phyloP scores from a whole-genome alignment of 2,113 vertebrate species.

The Genyomyrus donnyi region DNA sequence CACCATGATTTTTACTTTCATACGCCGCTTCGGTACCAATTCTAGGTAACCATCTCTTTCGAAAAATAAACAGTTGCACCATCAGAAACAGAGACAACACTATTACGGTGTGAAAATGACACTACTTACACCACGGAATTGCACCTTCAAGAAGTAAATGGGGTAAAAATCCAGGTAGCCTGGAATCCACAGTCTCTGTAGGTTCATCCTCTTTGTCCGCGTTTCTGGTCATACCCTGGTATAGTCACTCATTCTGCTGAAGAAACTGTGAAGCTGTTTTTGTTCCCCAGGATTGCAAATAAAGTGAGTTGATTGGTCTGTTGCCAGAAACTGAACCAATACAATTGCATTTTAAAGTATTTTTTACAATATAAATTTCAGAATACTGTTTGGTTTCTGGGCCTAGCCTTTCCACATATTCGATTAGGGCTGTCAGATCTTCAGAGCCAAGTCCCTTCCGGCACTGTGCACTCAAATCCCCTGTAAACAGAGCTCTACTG shows the following conservation, averaged over 20 bases:
- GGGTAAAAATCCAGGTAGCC: background rate
- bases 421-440: background rate
- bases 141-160: background rate
- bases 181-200: background rate
- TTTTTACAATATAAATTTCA: background rate
- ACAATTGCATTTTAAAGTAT: background rate
- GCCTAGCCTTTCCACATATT: background rate
- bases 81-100: background rate
- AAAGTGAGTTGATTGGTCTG: background rate
- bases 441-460: background rate
- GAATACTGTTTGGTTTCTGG: background rate
- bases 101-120: background rate
- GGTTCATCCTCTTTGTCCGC: background rate
- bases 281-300: background rate
- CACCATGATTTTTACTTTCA: background rate
- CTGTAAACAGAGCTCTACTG: background rate
- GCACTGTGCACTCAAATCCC: background rate
- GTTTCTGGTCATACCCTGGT: background rate
- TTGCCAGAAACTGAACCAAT: background rate
- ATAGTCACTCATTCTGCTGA: background rate
- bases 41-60: background rate
- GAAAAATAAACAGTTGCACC: background rate
- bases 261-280: background rate
- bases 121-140: background rate
- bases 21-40: background rate